These are phyloP conservation scores for Brachionus calyciflorus DNA, from an alignment of 1,140 invertebrate species.

Conservation along the genomic window DNA sequence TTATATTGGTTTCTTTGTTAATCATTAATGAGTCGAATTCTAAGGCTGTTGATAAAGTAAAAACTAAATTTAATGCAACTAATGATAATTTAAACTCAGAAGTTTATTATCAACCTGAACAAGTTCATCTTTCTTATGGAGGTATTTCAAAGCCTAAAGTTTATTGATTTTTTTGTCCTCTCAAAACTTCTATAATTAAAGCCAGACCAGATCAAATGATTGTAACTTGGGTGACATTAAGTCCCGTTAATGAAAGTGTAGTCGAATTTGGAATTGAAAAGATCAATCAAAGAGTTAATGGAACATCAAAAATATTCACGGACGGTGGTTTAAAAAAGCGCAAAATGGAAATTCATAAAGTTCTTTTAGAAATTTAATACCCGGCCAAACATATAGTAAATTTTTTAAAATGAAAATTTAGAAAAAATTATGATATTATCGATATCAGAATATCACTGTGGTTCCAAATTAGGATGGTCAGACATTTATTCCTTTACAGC, in stretches of 20 bases:
- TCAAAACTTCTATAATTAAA: conserved; percentile 38
- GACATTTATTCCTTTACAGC: conserved; percentile 73
- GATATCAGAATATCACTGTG: conserved; percentile 69
- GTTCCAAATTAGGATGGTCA: conserved; percentile 76
- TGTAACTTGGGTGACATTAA: conserved; percentile 82
- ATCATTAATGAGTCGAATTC: no score
- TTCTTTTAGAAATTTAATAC: conserved; percentile 65
- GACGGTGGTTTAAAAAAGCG: conserved; percentile 73
- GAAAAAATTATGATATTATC: not conserved
- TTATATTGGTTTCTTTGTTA: no score
- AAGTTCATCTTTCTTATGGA: conserved; percentile 67
- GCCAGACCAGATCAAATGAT: conserved; percentile 64
- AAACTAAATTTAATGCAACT: not conserved
- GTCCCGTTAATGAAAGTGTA: conserved; percentile 68
- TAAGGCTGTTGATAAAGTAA: no score
- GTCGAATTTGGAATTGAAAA: conserved; percentile 73
- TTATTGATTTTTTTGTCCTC: conserved; percentile 32
- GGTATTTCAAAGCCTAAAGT: conserved; percentile 59
- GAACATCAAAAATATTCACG: conserved; percentile 69
- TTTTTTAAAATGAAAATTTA: not conserved
- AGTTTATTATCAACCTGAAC: conserved; percentile 69
- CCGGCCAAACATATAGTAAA: conserved; percentile 65
- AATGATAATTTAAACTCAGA: not conserved
- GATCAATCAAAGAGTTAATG: conserved; percentile 61
- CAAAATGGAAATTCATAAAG: conserved; percentile 77